A percentile compares a stretch with the other conserved stretches of the same genome.
Evolutionary conservation across 1,140 invertebrate species (phyloP).

Genomic region (Ceratina japonica): DNA sequence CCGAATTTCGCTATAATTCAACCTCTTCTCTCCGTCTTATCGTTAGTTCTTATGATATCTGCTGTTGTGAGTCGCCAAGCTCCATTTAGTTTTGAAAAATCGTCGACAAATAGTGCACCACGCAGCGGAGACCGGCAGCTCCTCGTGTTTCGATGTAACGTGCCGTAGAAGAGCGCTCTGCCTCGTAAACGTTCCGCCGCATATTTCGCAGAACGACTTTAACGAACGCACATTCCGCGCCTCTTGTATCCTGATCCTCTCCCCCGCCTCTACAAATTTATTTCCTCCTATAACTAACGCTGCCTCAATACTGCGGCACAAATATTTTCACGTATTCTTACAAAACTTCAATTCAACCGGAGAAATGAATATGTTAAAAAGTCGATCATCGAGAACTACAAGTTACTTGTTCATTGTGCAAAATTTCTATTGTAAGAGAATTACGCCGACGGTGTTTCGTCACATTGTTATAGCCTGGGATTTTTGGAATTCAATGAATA

Average conservation of each 20-base stretch:
- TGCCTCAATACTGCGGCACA: not conserved
- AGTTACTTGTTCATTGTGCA: not conserved
- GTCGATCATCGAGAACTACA: not conserved
- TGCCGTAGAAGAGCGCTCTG: constrained; percentile 67
- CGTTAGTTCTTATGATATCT: constrained; percentile 64
- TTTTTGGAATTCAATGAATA: too few species aligned
- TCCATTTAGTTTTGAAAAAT: constrained; percentile 71
- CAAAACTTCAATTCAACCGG: too few species aligned
- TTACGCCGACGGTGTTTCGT: too few species aligned
- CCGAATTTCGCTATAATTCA: constrained; percentile 17
- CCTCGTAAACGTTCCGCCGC: constrained; percentile 66
- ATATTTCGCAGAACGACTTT: constrained; percentile 58
- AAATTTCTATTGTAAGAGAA: not conserved
- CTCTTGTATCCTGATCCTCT: constrained; percentile 5
- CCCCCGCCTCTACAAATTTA: constrained; percentile 56
- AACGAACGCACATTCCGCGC: constrained; percentile 39
- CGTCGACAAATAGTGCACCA: constrained; percentile 66
- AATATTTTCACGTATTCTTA: not conserved
- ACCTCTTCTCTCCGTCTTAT: not conserved
- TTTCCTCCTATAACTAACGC: constrained; percentile 47
- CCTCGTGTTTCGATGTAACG: constrained; percentile 66
- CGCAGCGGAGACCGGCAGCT: constrained; percentile 53
- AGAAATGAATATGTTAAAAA: not conserved
- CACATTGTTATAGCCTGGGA: too few species aligned
- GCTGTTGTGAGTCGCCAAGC: constrained; percentile 68